Evolutionary conservation across 2,797 vertebrate genomes (phyloP).

Genomic region (Bradypodion pumilum): DNA sequence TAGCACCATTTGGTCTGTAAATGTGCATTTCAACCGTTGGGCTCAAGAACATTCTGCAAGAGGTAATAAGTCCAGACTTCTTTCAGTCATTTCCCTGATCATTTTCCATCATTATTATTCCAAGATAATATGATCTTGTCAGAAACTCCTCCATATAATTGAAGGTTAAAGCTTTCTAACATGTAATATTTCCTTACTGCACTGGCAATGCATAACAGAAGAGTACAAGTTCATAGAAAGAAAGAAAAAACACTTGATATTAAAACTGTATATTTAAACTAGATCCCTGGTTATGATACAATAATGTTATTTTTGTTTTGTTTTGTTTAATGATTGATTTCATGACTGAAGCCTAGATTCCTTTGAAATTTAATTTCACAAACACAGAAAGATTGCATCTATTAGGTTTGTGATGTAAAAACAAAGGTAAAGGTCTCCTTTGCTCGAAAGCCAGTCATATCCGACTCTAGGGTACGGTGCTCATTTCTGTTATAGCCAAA

Average conservation of each 20-base stretch:
- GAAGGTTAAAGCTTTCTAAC: constrained; percentile 22
- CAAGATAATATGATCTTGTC: not conserved
- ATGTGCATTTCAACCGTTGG: constrained; percentile 38
- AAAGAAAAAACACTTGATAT: not conserved
- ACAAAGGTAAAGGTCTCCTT: too few relatives aligned
- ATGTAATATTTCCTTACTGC: constrained; percentile 15
- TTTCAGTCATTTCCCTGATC: not conserved
- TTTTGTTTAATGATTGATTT: too few relatives aligned
- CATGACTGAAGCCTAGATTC: too few relatives aligned
- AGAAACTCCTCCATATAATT: not conserved
- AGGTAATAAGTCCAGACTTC: not conserved
- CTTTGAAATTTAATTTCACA: too few relatives aligned
- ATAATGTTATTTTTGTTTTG: too few relatives aligned
- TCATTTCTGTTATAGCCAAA: too few relatives aligned
- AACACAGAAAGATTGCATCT: too few relatives aligned
- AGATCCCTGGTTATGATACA: not conserved
- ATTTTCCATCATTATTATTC: not conserved
- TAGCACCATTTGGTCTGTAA: constrained; percentile 53
- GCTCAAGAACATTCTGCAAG: constrained; percentile 22
- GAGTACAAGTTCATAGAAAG: not conserved
- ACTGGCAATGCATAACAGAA: not conserved
- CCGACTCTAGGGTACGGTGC: too few relatives aligned
- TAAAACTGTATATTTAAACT: not conserved
- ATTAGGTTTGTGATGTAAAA: too few relatives aligned
- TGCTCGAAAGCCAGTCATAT: too few relatives aligned